Evolutionary conservation across 2,888 invertebrate species (phyloP), one percentile per base, ranked within the genome.

Genomic region (Zaprionus lineosus): DNA sequence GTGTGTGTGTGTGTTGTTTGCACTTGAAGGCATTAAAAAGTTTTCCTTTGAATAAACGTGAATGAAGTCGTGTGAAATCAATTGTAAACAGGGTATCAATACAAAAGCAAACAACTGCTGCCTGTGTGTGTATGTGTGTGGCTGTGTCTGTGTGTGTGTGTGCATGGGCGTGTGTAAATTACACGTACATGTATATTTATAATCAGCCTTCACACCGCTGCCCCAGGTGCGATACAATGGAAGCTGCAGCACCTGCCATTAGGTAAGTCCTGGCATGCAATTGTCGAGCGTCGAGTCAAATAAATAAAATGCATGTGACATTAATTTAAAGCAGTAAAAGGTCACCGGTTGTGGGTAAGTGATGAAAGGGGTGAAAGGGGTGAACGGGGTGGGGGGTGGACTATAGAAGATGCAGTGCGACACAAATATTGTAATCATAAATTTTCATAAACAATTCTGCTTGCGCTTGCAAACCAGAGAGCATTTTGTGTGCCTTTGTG

Each of bases 401-500:
- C n/a, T 14, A 51, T 18, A 48, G 51, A 53, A 84, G 83, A 82
- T 75, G 62, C 70, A 86, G 62, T 84, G 81, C 85, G 83, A 82
- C 83, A 86, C 74, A 73, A 81, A 86, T 81, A 81, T 86, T 86
- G 81, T 85, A 75, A 86, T 81, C 81, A 81, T 81, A 81, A 81
- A 81, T 81, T 81, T 83, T 83, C 86, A 81, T 81, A 81, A 81
- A 86, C 81, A 81, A 86, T 81, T 81, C 86, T 58, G 58, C 73
- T 66, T 53, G 82, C n/a, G n/a, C 68, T 68, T 63, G 71, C 59
- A 43, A n/a, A 46, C 24, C 63, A 50, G 46, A 37, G 48, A 86
- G 52, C 52, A 72, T 59, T 72, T 75, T 75, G 67, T 59, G 34
- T 26, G 61, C 51, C 51, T 56, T 55, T 72, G 62, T 65, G 46